Conservation (phyloP, 2,113 vertebrate species). For the Tupaia tana region DNA sequence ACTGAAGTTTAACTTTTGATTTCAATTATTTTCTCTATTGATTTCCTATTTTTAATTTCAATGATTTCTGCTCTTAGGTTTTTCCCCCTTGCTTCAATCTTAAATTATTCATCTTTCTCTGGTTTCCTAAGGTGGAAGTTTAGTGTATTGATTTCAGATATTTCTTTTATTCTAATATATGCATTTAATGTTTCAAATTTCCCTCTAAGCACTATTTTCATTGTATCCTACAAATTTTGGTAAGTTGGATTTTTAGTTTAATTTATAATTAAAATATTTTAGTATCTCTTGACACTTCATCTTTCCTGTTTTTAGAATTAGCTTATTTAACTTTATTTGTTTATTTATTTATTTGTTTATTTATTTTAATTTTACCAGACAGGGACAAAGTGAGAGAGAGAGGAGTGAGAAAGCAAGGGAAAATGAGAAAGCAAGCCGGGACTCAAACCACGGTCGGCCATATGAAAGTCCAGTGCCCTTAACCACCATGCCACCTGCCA, state of each 20-base stretch:
- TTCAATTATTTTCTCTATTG: not conserved
- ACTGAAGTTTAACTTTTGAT: not conserved
- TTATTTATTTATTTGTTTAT: too few relatives aligned
- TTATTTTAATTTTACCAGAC: too few relatives aligned
- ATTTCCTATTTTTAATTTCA: not conserved
- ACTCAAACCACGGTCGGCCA: too few relatives aligned
- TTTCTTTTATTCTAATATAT: not conserved
- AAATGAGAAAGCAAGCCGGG: too few relatives aligned
- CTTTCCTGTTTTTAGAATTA: not conserved
- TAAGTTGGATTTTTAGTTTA: not conserved
- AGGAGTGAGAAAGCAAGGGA: too few relatives aligned
- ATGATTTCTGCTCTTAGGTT: not conserved
- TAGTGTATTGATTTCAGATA: not conserved
- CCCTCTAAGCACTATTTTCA: not conserved
- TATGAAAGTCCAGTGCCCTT: too few relatives aligned
- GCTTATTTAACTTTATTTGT: too few relatives aligned
- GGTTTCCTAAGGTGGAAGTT: not conserved
- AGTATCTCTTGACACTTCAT: not conserved
- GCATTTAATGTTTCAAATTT: not conserved
- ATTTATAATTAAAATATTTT: constrained; percentile 23
- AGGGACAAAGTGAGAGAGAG: too few relatives aligned
- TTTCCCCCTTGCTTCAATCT: not conserved
- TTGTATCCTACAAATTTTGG: not conserved
- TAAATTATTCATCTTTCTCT: not conserved
- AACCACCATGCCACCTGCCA: too few relatives aligned